Evolutionary conservation across 2,113 vertebrate species (phyloP), one percentile per base, ranked within the genome.

Genomic region (human): DNA sequence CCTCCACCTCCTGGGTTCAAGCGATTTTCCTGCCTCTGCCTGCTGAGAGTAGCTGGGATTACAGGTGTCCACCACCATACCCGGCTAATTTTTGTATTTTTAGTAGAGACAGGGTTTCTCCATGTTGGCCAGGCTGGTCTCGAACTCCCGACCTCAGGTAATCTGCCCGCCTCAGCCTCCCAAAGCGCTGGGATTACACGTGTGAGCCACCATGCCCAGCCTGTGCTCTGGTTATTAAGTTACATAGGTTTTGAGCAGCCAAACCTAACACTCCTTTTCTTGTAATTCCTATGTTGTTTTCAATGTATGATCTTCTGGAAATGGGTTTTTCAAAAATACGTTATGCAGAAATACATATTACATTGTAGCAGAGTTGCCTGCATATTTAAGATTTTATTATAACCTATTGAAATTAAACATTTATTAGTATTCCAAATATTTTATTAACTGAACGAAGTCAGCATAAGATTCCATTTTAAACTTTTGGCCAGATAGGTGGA

Each of bases 391-490:
- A 70, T 93, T 89, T 93, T 87, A 88, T 94, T 64, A 83, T 93
- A 76, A 50, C 70, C 38, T 93, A 5, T 35, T 85, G 22, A 88
- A 96, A 79, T 82, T 18, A 96, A 89, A 72, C 40, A 73, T n/a
- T 88, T 92, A 83, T 86, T 92, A 91, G 85, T 94, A 91, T 68
- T 40, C 27, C 45, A 93, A 32, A 43, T 57, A 11, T 90, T 73
- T 94, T 94, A 88, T 45, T 59, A 90, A 95, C 79, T 80, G 18
- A 90, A 89, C 83, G 18, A 94, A 96, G 79, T 92, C 78, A 86
- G 20, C 38, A 25, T 64, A 86, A 27, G 12, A 50, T 87, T 91
- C 23, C 48, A 10, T n/a, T 86, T 95, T 96, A 88, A 84, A 95
- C 70, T 96, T 90, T 92, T 96, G 32, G 88, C 70, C 22, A 92